Conservation (phyloP, 2,113 vertebrate genomes). For the Oxyruncus cristatus region DNA sequence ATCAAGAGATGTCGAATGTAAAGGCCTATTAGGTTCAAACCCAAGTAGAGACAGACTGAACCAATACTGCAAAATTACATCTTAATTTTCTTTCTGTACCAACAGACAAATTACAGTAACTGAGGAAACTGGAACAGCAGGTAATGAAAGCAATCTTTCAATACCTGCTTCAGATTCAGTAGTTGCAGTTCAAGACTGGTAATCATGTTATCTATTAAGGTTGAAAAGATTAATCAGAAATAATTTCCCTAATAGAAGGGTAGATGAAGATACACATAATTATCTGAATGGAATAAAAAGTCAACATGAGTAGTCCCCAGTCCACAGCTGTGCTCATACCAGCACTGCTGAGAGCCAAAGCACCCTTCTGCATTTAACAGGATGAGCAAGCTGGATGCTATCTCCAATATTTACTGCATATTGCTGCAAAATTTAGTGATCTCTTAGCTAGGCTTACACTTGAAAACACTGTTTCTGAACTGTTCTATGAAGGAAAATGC, state of each 20-base stretch:
- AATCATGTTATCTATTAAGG: background rate
- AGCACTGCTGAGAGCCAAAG: background rate
- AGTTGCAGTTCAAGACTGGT: background rate
- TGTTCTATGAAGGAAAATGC: background rate
- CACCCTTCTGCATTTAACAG: background rate
- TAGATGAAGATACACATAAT: background rate
- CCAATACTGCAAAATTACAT: conserved; percentile 2
- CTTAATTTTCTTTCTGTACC: conserved; percentile 10
- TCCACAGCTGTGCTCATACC: background rate
- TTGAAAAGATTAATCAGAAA: conserved; percentile 17
- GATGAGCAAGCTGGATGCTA: background rate
- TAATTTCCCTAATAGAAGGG: background rate
- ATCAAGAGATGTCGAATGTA: background rate
- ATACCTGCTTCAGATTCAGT: background rate
- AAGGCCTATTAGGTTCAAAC: background rate
- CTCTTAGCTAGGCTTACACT: background rate
- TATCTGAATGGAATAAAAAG: conserved; percentile 3
- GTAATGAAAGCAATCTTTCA: conserved; percentile 50
- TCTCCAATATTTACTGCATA: background rate
- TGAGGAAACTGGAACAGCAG: background rate
- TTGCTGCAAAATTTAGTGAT: background rate
- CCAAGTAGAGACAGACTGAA: background rate
- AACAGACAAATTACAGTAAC: background rate
- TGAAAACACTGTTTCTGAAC: background rate
- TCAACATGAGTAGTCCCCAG: background rate